A percentile compares a stretch with the other conserved stretches of the same genome.
Conservation (phyloP, 1,140 invertebrate species). For the Copidosoma floridanum region DNA sequence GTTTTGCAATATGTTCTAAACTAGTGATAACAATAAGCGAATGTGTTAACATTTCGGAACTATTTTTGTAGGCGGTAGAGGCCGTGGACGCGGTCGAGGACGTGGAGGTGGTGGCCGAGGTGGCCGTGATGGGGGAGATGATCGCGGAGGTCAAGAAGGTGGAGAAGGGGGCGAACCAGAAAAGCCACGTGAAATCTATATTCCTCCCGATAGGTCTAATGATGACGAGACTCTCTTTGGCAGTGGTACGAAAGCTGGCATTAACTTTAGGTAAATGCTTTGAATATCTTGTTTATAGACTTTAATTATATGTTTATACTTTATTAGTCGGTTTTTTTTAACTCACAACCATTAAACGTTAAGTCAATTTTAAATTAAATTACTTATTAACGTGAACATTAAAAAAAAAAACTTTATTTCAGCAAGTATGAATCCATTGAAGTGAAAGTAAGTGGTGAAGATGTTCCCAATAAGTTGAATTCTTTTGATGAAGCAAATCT, state of each 20-base stretch:
- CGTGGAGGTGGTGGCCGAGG: slow-evolving; percentile 17
- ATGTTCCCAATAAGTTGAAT: slow-evolving; percentile 63
- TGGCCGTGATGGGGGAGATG: slow-evolving; percentile 19
- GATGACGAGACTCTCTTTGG: slow-evolving; percentile 73
- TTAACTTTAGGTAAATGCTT: slow-evolving; percentile 72
- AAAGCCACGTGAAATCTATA: slow-evolving; percentile 61
- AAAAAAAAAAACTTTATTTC: neutral
- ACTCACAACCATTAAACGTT: too few relatives aligned
- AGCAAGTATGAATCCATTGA: slow-evolving; percentile 80
- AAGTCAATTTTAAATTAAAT: too few relatives aligned
- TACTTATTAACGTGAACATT: too few relatives aligned
- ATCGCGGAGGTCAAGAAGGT: slow-evolving; percentile 2
- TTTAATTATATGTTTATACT: too few relatives aligned
- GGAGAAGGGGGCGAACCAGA: slow-evolving; percentile 20
- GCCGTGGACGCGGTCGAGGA: slow-evolving; percentile 6
- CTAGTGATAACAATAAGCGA: too few relatives aligned
- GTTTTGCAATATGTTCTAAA: too few relatives aligned
- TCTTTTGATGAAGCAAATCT: slow-evolving; percentile 73
- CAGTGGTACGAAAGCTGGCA: slow-evolving; percentile 71
- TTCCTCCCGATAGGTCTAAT: slow-evolving; percentile 74
- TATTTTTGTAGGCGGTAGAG: slow-evolving; percentile 7
- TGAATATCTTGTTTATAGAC: too few relatives aligned
- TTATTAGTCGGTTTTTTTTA: too few relatives aligned
- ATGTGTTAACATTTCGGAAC: neutral
- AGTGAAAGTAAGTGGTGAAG: slow-evolving; percentile 73